Evolutionary conservation across 2,113 vertebrate species (phyloP).

Genomic region (Xiphophorus couchianus): DNA sequence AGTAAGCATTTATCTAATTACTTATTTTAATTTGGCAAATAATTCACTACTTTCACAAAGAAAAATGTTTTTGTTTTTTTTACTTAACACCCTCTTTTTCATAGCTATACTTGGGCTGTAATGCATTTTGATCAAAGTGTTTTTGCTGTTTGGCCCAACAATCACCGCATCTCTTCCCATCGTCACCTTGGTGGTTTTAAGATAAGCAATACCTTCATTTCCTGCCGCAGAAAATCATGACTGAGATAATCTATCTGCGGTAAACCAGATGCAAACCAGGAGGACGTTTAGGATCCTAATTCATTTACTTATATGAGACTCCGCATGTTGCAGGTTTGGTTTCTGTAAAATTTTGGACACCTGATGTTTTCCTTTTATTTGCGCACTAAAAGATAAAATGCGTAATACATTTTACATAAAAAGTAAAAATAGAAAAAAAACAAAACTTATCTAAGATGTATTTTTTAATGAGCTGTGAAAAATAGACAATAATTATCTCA

Average conservation of each 20-base stretch:
- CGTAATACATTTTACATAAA: no score
- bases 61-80: neutral
- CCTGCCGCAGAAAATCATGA: constrained; percentile 51
- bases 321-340: neutral
- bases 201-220: constrained; percentile 66
- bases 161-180: constrained; percentile 30
- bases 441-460: no score
- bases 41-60: neutral
- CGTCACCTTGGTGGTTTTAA: constrained; percentile 49
- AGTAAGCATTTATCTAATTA: neutral
- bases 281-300: constrained; percentile 7
- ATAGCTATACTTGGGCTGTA: neutral
- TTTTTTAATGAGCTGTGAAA: no score
- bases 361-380: neutral
- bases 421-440: no score
- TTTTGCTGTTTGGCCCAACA: neutral
- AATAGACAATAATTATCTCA: no score
- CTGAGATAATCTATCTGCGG: constrained; percentile 57
- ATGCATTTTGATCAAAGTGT: neutral
- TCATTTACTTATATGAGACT: neutral
- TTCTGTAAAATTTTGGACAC: neutral
- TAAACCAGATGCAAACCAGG: constrained; percentile 12
- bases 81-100: neutral
- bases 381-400: no score
- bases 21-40: neutral